phyloP scores from a whole-genome alignment of 2,113 vertebrate genomes.

The Antechinus flavipes region DNA sequence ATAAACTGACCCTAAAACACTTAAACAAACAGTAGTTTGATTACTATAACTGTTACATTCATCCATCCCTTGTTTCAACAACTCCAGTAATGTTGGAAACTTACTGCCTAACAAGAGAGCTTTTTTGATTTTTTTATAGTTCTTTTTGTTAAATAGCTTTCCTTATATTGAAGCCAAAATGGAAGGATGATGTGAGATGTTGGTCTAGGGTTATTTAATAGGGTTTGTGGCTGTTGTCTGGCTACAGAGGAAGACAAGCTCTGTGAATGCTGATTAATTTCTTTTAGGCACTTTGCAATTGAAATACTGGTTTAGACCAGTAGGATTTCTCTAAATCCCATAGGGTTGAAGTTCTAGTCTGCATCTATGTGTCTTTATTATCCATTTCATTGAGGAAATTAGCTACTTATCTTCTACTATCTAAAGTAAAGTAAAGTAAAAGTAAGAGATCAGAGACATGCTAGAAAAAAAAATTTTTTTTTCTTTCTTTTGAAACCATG shows the following conservation, averaged over 20 bases:
- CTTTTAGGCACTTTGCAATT: too few relatives aligned
- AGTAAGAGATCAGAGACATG: not conserved
- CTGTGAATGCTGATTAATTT: not conserved
- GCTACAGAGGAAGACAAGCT: not conserved
- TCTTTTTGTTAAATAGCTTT: not conserved
- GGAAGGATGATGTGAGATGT: not conserved
- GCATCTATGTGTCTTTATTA: not conserved
- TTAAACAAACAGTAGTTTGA: not conserved
- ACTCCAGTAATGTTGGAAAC: not conserved
- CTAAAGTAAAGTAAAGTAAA: not conserved
- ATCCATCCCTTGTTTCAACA: not conserved
- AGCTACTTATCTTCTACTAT: not conserved
- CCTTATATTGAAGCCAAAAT: not conserved
- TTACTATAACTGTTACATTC: not conserved
- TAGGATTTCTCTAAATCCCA: accelerated
- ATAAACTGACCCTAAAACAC: not conserved
- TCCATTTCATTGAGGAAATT: not conserved
- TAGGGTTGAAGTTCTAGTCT: not conserved
- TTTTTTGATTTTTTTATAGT: not conserved
- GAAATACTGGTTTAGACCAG: not conserved
- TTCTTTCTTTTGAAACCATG: slow-evolving; percentile 11
- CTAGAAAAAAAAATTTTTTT: not conserved
- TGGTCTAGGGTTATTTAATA: not conserved
- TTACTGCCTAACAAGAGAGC: not conserved
- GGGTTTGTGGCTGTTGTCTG: not conserved